Conservation (phyloP, 2,888 invertebrate genomes). For the Byasa hedistus region DNA sequence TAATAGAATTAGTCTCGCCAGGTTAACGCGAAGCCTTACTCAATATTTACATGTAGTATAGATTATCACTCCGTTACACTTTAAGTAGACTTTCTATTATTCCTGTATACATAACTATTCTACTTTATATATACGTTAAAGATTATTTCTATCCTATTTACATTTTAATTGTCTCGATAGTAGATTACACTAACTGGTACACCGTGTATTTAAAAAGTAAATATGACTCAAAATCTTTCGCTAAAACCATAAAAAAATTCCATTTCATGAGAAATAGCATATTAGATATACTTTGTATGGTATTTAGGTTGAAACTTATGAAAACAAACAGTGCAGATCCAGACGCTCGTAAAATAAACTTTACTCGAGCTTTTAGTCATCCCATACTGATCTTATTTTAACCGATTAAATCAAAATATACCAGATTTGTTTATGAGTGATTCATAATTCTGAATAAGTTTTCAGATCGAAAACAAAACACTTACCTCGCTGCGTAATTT, state of each 20-base stretch:
- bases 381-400: conserved; percentile 15
- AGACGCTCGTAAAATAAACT: conserved; percentile 7
- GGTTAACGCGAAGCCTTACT: conserved; percentile 22
- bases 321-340: conserved; percentile 10
- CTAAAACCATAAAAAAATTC: too few species aligned
- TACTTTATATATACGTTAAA: too few species aligned
- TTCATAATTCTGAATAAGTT: too few species aligned
- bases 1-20: conserved; percentile 9
- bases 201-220: too few species aligned
- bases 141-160: too few species aligned
- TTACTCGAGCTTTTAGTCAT: conserved; percentile 3
- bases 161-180: too few species aligned
- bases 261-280: too few species aligned
- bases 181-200: too few species aligned
- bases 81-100: background rate
- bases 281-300: too few species aligned
- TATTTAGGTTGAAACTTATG: background rate
- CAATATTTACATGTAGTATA: background rate
- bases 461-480: too few species aligned
- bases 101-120: background rate
- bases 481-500: too few species aligned
- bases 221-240: too few species aligned
- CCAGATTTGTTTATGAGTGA: conserved; percentile 14
- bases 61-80: background rate
- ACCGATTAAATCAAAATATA: conserved; percentile 16